phyloP scores from a whole-genome alignment of 2,113 vertebrate genomes.

The Bothrops jararaca region DNA sequence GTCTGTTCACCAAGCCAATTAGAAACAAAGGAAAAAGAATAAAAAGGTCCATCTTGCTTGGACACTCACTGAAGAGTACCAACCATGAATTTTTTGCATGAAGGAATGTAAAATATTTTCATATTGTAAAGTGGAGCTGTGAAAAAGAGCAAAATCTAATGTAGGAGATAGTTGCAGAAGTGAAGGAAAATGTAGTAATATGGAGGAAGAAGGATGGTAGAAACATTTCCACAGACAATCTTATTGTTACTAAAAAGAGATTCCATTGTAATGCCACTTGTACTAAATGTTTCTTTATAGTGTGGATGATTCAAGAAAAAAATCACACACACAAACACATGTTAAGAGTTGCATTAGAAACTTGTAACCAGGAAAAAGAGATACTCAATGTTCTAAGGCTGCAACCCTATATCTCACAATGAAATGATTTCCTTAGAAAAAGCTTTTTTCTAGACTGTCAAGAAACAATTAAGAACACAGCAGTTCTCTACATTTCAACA shows the following conservation, averaged over 20 bases:
- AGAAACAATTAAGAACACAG: not conserved
- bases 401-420: not conserved
- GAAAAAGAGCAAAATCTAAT: slow-evolving; percentile 43
- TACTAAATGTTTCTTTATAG: slow-evolving; percentile 34
- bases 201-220: slow-evolving; percentile 19
- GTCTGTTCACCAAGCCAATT: slow-evolving; percentile 45
- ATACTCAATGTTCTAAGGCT: not conserved
- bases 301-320: accelerated
- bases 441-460: not conserved
- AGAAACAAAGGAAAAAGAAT: slow-evolving; percentile 40
- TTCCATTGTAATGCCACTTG: slow-evolving; percentile 35
- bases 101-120: slow-evolving; percentile 30
- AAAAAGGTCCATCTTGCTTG: slow-evolving; percentile 44
- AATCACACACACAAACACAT: not conserved
- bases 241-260: slow-evolving; percentile 31
- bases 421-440: not conserved
- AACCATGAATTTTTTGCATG: slow-evolving; percentile 3
- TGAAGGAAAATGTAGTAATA: slow-evolving; percentile 19
- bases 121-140: slow-evolving; percentile 18
- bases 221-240: slow-evolving; percentile 15
- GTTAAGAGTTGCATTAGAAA: not conserved
- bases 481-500: not conserved
- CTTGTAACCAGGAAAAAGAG: not conserved
- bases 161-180: slow-evolving; percentile 47
- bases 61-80: slow-evolving; percentile 27